A percentile compares a stretch with the other conserved stretches of the same genome.
Evolutionary conservation across 2,113 vertebrate species (phyloP).

Genomic region (Chaetorhynchus papuensis): DNA sequence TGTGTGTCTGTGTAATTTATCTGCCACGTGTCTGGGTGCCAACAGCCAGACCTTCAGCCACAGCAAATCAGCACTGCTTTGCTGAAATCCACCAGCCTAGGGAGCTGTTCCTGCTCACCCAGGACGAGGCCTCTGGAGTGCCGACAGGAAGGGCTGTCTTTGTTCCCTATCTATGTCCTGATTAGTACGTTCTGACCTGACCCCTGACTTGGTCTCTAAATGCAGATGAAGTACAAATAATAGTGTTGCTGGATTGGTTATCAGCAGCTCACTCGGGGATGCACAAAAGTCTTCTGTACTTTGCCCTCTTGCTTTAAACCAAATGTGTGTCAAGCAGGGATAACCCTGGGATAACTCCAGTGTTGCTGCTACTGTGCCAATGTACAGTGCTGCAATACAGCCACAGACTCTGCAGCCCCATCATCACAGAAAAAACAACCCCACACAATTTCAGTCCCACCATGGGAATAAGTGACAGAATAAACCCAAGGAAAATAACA

Average conservation of each 20-base stretch:
- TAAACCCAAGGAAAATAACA: neutral
- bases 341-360: neutral
- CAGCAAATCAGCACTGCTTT: neutral
- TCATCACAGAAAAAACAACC: neutral
- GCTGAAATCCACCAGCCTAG: neutral
- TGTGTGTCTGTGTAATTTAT: neutral
- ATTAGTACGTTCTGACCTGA: neutral
- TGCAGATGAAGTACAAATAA: neutral
- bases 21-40: neutral
- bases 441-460: neutral
- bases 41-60: neutral
- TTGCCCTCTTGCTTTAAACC: neutral
- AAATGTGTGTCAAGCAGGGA: neutral
- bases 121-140: neutral
- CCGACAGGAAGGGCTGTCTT: neutral
- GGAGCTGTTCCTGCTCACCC: neutral
- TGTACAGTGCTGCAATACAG: neutral
- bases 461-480: neutral
- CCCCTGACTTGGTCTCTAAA: neutral
- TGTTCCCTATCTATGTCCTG: neutral
- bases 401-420: fast-evolving
- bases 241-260: neutral
- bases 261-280: neutral
- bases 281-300: neutral
- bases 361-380: neutral